Percentiles rank a stretch among this genome's conserved stretches.
phyloP scores from a whole-genome alignment of 2,888 invertebrate species.

The Teleogryllus oceanicus region DNA sequence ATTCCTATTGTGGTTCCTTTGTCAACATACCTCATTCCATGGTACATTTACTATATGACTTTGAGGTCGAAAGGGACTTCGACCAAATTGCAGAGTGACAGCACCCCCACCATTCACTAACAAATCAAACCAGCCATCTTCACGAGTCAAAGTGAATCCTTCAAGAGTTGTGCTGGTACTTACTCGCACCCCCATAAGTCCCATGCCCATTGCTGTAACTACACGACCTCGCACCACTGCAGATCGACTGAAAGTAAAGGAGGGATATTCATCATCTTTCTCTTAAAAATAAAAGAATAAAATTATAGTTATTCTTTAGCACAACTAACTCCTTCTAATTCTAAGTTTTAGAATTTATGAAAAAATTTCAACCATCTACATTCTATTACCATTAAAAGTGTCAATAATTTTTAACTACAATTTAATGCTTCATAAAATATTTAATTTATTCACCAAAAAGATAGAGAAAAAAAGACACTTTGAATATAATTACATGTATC shows the following conservation, averaged over 20 bases:
- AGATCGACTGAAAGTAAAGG: conserved; percentile 70
- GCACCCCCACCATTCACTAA: conserved; percentile 99
- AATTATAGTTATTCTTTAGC: conserved; percentile 25
- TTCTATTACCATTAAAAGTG: too few relatives aligned
- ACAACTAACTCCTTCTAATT: not conserved
- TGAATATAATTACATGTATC: too few relatives aligned
- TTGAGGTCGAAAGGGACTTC: conserved; percentile 84
- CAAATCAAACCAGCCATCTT: conserved; percentile 95
- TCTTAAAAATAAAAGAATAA: conserved; percentile 36
- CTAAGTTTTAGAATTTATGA: too few relatives aligned
- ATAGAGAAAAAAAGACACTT: too few relatives aligned
- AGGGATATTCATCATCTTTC: not conserved
- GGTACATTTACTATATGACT: conserved; percentile 88
- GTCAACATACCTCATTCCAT: conserved; percentile 80
- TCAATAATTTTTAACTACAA: too few relatives aligned
- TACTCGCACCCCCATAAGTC: conserved; percentile 92
- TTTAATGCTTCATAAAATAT: too few relatives aligned
- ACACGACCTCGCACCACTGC: conserved; percentile 96
- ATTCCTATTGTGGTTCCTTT: not conserved
- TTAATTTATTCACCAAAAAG: too few relatives aligned
- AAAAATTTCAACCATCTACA: too few relatives aligned
- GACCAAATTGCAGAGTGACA: conserved; percentile 89
- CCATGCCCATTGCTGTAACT: conserved; percentile 84
- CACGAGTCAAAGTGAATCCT: conserved; percentile 90
- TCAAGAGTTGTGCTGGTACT: conserved; percentile 91